phyloP scores from a whole-genome alignment of 2,888 invertebrate genomes.

The Stenurella melanura region DNA sequence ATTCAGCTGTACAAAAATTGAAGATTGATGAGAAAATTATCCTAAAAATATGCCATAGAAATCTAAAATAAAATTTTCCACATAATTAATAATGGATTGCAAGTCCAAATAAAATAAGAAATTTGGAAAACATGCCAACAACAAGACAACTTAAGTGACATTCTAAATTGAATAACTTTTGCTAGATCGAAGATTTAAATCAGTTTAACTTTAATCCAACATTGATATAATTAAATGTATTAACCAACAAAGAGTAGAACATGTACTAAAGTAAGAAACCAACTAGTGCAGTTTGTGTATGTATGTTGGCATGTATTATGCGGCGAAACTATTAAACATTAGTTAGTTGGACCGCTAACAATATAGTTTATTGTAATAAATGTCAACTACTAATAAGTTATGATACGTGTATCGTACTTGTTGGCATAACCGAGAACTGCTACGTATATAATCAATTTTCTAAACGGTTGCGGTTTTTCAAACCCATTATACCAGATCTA shows the following conservation, averaged over 20 bases:
- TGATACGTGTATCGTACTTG: constrained; percentile 44
- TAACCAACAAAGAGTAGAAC: constrained; percentile 12
- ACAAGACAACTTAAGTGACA: too few species aligned
- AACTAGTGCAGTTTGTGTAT: constrained; percentile 28
- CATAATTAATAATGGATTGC: too few species aligned
- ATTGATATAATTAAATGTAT: constrained; percentile 24
- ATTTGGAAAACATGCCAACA: too few species aligned
- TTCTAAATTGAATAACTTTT: too few species aligned
- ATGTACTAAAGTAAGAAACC: constrained; percentile 18
- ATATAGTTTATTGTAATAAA: constrained; percentile 48
- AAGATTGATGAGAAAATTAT: too few species aligned
- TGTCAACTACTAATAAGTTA: constrained; percentile 47
- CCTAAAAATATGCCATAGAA: too few species aligned
- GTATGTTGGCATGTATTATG: constrained; percentile 38
- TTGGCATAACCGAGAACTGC: constrained; percentile 38
- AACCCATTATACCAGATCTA: constrained; percentile 52
- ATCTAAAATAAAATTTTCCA: too few species aligned
- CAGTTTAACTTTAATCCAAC: too few species aligned
- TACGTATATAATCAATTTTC: constrained; percentile 42
- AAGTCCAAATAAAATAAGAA: too few species aligned
- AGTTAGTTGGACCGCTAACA: constrained; percentile 42
- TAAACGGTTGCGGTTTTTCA: constrained; percentile 57
- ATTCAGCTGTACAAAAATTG: too few species aligned
- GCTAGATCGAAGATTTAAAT: too few species aligned
- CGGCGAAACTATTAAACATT: constrained; percentile 29